phyloP scores from a whole-genome alignment of 1,140 invertebrate genomes.

The Platyscapa corneri region DNA sequence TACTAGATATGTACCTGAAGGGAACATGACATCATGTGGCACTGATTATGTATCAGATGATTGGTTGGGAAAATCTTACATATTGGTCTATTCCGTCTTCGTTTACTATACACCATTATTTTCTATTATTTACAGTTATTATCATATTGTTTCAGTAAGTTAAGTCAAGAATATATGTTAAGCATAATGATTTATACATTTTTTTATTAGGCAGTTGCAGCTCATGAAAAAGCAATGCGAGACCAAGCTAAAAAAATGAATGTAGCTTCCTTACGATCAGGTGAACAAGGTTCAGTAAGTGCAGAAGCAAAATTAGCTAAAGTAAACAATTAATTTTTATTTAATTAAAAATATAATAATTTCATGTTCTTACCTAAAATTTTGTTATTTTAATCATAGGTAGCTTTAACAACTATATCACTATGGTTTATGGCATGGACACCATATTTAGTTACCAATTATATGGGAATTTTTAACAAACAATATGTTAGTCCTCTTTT shows the following conservation, averaged over 20 bases:
- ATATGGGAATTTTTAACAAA: constrained; percentile 82
- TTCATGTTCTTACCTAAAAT: constrained; percentile 3
- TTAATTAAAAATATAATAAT: constrained; percentile 13
- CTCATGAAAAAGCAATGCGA: constrained; percentile 86
- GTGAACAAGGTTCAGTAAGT: constrained; percentile 78
- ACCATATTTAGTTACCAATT: constrained; percentile 88
- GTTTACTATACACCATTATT: constrained; percentile 83
- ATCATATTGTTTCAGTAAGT: constrained; percentile 81
- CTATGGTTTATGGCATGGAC: constrained; percentile 91
- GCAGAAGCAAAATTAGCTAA: constrained; percentile 86
- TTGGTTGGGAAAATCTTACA: constrained; percentile 80
- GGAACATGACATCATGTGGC: constrained; percentile 89
- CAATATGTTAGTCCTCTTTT: constrained; percentile 81
- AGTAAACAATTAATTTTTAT: constrained; percentile 60
- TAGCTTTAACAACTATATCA: constrained; percentile 87
- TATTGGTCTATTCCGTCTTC: constrained; percentile 81
- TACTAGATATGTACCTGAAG: constrained; percentile 87
- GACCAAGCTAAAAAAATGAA: constrained; percentile 91
- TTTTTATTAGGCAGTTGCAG: constrained; percentile 78
- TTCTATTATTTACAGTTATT: constrained; percentile 86
- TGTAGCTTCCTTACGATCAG: constrained; percentile 82
- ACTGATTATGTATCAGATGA: constrained; percentile 86
- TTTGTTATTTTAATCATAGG: constrained; percentile 69
- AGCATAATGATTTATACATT: not conserved
- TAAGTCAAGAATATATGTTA: too few species aligned